phyloP scores from a whole-genome alignment of 2,888 invertebrate genomes.

The Parapristionchus giblindavisi region DNA sequence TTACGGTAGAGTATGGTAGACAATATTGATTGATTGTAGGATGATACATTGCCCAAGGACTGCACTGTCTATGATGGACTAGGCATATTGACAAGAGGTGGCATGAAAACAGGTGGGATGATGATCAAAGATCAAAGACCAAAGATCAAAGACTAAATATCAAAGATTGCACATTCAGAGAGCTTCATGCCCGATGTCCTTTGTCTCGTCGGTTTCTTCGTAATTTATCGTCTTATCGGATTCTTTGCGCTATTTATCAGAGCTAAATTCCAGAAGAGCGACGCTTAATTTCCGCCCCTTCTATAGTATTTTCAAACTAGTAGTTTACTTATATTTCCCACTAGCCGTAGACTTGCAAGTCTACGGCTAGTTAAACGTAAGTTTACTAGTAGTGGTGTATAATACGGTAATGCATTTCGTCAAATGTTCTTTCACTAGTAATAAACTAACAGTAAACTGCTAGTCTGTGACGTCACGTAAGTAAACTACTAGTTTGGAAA shows the following conservation, averaged over 20 bases:
- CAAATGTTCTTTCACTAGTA: too few species aligned
- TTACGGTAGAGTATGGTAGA: too few species aligned
- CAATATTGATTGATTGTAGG: constrained; percentile 40
- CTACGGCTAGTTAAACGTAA: too few species aligned
- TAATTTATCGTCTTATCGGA: constrained; percentile 54
- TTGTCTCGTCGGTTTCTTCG: constrained; percentile 47
- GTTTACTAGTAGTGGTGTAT: too few species aligned
- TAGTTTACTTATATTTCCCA: too few species aligned
- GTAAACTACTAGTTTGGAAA: too few species aligned
- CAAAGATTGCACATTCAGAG: not conserved
- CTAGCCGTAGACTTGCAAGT: too few species aligned
- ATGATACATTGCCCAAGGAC: constrained; percentile 33
- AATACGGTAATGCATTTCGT: too few species aligned
- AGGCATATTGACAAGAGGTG: constrained; percentile 47
- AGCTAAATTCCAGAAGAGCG: constrained; percentile 46
- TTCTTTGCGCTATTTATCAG: constrained; percentile 48
- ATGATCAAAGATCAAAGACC: too few species aligned
- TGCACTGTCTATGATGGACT: constrained; percentile 51
- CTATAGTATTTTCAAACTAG: too few species aligned
- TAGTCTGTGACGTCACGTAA: too few species aligned
- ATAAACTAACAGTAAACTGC: too few species aligned
- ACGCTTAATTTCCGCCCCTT: constrained; percentile 4
- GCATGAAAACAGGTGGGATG: constrained; percentile 46
- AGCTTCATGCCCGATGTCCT: constrained; percentile 32
- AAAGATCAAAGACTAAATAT: not conserved